Evolutionary conservation across 2,113 vertebrate genomes (phyloP).

Genomic region (Brienomyrus brachyistius): DNA sequence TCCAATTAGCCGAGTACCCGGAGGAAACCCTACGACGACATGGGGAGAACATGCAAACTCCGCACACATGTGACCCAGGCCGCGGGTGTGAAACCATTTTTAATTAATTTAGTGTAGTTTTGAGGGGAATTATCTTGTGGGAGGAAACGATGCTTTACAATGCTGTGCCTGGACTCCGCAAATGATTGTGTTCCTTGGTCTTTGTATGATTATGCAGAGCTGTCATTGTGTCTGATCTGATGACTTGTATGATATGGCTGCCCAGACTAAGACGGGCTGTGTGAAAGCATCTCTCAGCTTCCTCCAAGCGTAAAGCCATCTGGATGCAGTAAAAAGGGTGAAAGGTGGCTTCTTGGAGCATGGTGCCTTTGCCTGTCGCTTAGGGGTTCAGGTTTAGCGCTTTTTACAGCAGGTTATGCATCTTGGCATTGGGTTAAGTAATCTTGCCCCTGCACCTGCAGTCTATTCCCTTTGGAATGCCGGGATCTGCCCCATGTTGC

Average conservation of each 20-base stretch:
- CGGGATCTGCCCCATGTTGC: not conserved
- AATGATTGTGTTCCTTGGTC: not conserved
- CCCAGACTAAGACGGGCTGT: not conserved
- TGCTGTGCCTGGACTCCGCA: not conserved
- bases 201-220: not conserved
- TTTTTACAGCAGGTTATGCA: not conserved
- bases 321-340: not conserved
- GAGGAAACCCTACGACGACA: too few relatives aligned
- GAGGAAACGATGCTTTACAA: not conserved
- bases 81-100: not conserved
- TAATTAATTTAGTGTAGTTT: not conserved
- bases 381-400: not conserved
- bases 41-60: too few relatives aligned
- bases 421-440: not conserved
- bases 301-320: not conserved
- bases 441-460: not conserved
- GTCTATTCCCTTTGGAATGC: not conserved
- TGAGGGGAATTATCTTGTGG: not conserved
- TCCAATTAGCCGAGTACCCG: too few relatives aligned
- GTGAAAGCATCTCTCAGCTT: not conserved
- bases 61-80: too few relatives aligned
- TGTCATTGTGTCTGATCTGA: not conserved
- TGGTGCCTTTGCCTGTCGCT: not conserved
- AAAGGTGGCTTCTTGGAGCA: not conserved
- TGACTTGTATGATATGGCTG: not conserved